phyloP scores from a whole-genome alignment of 2,113 vertebrate genomes.

The Hucho hucho region DNA sequence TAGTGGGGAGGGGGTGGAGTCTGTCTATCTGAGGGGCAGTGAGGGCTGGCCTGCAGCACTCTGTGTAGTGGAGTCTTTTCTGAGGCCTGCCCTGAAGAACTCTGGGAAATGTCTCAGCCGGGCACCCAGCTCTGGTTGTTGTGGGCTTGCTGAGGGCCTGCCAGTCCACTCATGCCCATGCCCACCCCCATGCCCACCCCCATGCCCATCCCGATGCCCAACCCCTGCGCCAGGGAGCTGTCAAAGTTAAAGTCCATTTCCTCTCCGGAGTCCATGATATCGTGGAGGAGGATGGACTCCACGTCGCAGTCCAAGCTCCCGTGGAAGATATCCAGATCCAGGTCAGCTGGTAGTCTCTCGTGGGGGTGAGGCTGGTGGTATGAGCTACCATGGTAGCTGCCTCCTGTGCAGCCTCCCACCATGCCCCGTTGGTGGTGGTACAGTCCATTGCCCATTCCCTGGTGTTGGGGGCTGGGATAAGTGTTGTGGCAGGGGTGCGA shows the following conservation, averaged over 20 bases:
- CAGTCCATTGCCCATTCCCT: conserved; percentile 84
- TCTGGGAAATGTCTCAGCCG: conserved; percentile 63
- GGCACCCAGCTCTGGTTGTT: conserved; percentile 98
- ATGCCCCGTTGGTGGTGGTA: conserved; percentile 75
- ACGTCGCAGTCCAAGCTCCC: conserved; percentile 97
- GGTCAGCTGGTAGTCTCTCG: conserved; percentile 93
- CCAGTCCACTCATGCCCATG: conserved; percentile 73
- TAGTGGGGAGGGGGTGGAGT: too few relatives aligned
- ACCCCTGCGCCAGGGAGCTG: conserved; percentile 88
- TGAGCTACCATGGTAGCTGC: conserved; percentile 61
- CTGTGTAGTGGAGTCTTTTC: background rate
- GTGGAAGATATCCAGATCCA: conserved; percentile 98
- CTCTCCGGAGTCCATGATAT: conserved; percentile 97
- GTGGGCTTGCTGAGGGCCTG: conserved; percentile 82
- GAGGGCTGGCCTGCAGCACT: background rate
- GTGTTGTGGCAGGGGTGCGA: conserved; percentile 76
- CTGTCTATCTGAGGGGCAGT: too few relatives aligned
- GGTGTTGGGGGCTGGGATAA: conserved; percentile 82
- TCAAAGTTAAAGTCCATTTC: conserved; percentile 99
- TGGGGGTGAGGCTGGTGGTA: conserved; percentile 80
- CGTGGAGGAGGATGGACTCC: conserved; percentile 97
- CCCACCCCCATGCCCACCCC: conserved; percentile 78
- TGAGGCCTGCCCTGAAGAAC: too few relatives aligned
- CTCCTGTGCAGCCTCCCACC: conserved; percentile 40
- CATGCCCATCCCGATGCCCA: conserved; percentile 86